These are phyloP conservation scores for Lamellibrachia satsuma DNA, from an alignment of 2,888 invertebrate species.

Conservation along the genomic window DNA sequence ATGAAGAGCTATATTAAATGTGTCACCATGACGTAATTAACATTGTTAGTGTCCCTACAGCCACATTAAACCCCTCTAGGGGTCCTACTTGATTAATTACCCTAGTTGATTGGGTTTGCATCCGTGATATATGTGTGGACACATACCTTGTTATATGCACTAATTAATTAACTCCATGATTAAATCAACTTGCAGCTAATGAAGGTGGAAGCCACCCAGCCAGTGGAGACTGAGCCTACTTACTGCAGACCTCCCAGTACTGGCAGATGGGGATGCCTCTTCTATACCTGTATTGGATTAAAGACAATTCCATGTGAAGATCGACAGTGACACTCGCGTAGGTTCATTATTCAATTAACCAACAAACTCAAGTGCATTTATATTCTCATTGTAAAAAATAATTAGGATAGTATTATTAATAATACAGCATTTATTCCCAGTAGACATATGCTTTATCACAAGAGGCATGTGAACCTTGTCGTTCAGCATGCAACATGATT, in stretches of 20 bases:
- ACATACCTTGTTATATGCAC: neutral
- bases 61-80: conserved; percentile 13
- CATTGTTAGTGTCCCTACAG: conserved; percentile 3
- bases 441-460: too few relatives aligned
- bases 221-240: neutral
- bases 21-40: conserved; percentile 13
- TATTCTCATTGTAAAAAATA: too few relatives aligned
- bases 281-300: too few relatives aligned
- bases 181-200: conserved; percentile 3
- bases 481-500: too few relatives aligned
- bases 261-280: neutral
- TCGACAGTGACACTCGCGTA: too few relatives aligned
- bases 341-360: too few relatives aligned
- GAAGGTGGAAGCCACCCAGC: neutral
- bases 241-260: neutral
- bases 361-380: too few relatives aligned
- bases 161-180: conserved; percentile 5
- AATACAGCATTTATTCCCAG: too few relatives aligned
- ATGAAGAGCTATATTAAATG: conserved; percentile 2
- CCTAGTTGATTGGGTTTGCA: neutral
- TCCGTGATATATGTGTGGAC: neutral
- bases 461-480: too few relatives aligned
- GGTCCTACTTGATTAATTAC: neutral
- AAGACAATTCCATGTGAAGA: too few relatives aligned
- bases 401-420: too few relatives aligned